Evolutionary conservation across 64 coral and sea anemone genomes (phyloP), one percentile per base, ranked within the genome.

Genomic region (Pocillopora verrucosa): DNA sequence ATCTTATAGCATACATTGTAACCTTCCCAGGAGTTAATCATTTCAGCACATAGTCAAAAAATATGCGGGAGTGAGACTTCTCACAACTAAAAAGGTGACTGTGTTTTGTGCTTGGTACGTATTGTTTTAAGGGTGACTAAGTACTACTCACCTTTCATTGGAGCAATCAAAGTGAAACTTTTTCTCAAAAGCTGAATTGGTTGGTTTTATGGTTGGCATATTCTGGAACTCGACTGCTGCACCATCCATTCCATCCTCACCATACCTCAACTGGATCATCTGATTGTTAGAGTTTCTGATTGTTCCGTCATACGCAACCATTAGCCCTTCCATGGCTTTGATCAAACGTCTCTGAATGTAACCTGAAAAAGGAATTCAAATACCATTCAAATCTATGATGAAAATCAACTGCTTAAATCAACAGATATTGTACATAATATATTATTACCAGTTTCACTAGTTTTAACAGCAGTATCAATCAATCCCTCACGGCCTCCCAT

Each of bases 401-500:
- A 51, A 3, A 51, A 51, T 51, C 7, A 0, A 51, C 41, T 4
- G 7, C 41, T 51, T 30, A 51, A 51, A 51, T 51, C 41, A 51
- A 51, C 41, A 51, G 41, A 51, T 51, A 51, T 4, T 51, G 7
- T 51, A 51, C 3, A 51, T 51, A 51, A 51, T 51, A 51, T 51
- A 51, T 51, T 7, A 51, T 80, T 34, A 99, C 96, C 96, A 73
- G 97, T 99, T 99, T 99, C 97, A 95, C 97, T 99, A 73, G 97
- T 99, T 77, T 99, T 99, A 35, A 99, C 97, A 82, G 97, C 97
- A 78, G 97, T 99, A 75, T 99, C 97, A 99, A 99, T 99, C 59
- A 99, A 89, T 76, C 97, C 97, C 84, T 99, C 97, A 36, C 97
- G 97, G 91, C 97, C 97, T 87, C 97, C 97, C 97, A 99, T 99